A percentile compares a stretch with the other conserved stretches of the same genome.
phyloP scores from a whole-genome alignment of 1,140 invertebrate genomes.

The Diachasma alloeum region DNA sequence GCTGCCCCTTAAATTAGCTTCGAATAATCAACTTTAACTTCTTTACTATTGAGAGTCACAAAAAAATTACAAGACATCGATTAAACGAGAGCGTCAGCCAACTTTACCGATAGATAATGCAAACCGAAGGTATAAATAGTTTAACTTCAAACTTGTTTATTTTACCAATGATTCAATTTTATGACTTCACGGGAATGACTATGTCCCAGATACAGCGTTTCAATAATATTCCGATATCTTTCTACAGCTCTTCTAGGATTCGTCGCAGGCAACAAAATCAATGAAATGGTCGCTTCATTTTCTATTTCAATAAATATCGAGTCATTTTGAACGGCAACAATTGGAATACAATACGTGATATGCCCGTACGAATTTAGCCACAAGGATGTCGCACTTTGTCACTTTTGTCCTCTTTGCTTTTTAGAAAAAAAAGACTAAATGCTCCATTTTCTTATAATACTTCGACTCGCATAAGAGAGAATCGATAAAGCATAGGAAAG shows the following conservation, averaged over 20 bases:
- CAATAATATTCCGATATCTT: neutral
- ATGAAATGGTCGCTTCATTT: neutral
- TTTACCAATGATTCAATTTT: neutral
- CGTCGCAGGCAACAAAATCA: neutral
- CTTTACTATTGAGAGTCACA: constrained; percentile 59
- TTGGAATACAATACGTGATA: neutral
- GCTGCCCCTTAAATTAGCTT: constrained; percentile 63
- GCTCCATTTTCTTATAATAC: constrained; percentile 65
- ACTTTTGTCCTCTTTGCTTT: neutral
- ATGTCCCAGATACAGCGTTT: neutral
- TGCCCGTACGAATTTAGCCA: neutral
- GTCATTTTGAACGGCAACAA: neutral
- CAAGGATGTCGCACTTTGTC: neutral
- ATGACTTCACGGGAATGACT: neutral
- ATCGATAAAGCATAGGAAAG: constrained; percentile 39
- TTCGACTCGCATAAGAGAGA: constrained; percentile 59
- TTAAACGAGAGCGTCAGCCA: constrained; percentile 47
- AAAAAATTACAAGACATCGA: constrained; percentile 24
- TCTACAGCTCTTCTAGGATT: neutral
- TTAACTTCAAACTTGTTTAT: neutral
- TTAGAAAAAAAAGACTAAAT: constrained; percentile 40
- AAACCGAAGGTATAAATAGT: constrained; percentile 27
- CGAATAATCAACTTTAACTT: constrained; percentile 60
- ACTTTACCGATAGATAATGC: constrained; percentile 61
- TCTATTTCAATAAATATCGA: constrained; percentile 2